These are phyloP conservation scores for Smutsia gigantea DNA, from an alignment of 2,797 vertebrate genomes.

Conservation along the genomic window DNA sequence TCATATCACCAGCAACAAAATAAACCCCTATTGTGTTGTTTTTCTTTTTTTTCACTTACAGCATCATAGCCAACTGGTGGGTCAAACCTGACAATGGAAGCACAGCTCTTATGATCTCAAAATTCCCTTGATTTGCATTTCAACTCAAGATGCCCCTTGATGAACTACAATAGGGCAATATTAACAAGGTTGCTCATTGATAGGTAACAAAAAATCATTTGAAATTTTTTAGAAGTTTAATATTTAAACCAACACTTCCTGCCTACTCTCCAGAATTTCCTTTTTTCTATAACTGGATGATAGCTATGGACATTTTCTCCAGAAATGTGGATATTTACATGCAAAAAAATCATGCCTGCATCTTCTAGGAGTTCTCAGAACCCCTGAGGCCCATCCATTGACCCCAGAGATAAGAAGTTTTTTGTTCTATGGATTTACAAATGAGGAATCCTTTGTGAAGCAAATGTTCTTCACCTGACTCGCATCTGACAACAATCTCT, in stretches of 20 bases:
- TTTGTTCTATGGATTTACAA: not conserved
- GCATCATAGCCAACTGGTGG: not conserved
- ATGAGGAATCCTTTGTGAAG: not conserved
- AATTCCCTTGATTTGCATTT: not conserved
- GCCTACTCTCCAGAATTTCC: not conserved
- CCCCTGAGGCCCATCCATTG: not conserved
- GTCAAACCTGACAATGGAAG: not conserved
- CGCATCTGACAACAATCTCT: not conserved
- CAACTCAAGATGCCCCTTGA: not conserved
- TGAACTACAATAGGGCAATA: not conserved
- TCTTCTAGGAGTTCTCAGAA: not conserved
- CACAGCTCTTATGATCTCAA: not conserved
- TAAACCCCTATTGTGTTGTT: not conserved
- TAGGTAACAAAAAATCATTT: not conserved
- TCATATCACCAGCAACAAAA: not conserved
- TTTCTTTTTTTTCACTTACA: not conserved
- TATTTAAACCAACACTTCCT: not conserved
- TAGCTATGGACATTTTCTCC: not conserved
- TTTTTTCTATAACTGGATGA: not conserved
- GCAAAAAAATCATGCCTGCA: not conserved
- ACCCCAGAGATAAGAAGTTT: not conserved
- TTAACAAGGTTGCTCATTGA: not conserved
- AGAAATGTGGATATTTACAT: not conserved
- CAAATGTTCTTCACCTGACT: not conserved
- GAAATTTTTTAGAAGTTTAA: conserved; percentile 13